A percentile compares a stretch with the other conserved stretches of the same genome.
Conservation (phyloP, 1,140 invertebrate genomes). For the Hirudo medicinalis region DNA sequence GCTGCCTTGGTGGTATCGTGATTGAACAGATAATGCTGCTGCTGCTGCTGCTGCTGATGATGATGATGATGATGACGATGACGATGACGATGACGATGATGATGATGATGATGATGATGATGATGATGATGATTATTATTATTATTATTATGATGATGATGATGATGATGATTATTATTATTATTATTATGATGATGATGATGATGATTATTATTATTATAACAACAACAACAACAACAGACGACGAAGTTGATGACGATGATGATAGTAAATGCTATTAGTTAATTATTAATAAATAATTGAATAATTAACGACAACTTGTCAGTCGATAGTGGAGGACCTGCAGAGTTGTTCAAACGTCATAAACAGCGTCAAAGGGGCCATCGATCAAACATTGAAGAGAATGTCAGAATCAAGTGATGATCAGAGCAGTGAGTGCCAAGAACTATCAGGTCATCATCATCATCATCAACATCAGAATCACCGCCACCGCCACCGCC, state of each 20-base stretch:
- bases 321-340: conserved; percentile 17
- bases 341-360: conserved; percentile 9
- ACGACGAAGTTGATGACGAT: background rate
- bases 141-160: background rate
- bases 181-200: conserved; percentile 1
- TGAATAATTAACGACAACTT: background rate
- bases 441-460: no score
- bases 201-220: background rate
- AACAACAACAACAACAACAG: no score
- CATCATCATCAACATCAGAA: no score
- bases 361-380: conserved; percentile 16
- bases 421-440: conserved; percentile 9
- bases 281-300: background rate
- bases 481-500: no score
- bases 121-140: background rate
- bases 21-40: background rate
- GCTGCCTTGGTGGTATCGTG: no score
- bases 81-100: conserved; percentile 4
- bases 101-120: conserved; percentile 10
- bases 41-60: background rate
- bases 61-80: conserved; percentile 8
- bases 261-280: background rate
- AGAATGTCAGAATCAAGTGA: conserved; percentile 17
- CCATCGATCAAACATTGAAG: conserved; percentile 8
- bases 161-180: background rate